Base-by-base conservation (phyloP, 2,797 vertebrate genomes). In the Halcyon chelicuti region DNA sequence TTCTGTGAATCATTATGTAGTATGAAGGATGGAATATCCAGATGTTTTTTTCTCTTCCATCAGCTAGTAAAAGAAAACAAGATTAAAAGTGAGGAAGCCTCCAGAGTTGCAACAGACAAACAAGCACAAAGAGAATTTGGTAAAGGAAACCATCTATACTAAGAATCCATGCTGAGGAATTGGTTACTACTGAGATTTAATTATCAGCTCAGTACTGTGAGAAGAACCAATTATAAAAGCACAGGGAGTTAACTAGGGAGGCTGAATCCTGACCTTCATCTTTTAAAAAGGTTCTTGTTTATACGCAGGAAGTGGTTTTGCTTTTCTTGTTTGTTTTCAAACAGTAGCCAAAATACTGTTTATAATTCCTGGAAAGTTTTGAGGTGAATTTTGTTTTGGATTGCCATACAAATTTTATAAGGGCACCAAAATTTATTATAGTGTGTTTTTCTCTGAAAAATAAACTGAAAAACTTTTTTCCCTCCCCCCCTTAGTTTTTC, bases 171-270 rank as follows among this genome's bases (percentile, higher is more conserved):
- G 23, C 37, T 93, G 83, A 95, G 35, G 51, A 20, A 3, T 21
- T 91, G 29, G 62, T 49, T 81, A 80, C 49, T 83, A 86, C 37
- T 70, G 85, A 88, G 78, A 72, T 81, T 83, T 93, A 92, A 96
- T 96, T 96, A 93, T 54, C 35, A 73, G 14, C 61, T 66, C 61
- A 33, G 25, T 80, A 72, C 33, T 65, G 14, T 39, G 29, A 90
- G 33, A 79, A 90, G 31, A 63, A 86, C 29, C 51, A 78, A 80
- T 75, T 84, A 68, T 47, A 54, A 11, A 68, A 46, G 31, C 14
- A 37, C 13, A 35, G 29, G 19, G 47, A 76, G 72, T 89, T 73
- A 84, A 93, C 72, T 42, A 58, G 46, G 16, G 46, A 90, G 75
- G 62, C n/a, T 72, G 44, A 55, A 92, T 84, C 46, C 57, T 74